Evolutionary conservation across 1,140 invertebrate genomes (phyloP).

Genomic region (Bombus confusus): DNA sequence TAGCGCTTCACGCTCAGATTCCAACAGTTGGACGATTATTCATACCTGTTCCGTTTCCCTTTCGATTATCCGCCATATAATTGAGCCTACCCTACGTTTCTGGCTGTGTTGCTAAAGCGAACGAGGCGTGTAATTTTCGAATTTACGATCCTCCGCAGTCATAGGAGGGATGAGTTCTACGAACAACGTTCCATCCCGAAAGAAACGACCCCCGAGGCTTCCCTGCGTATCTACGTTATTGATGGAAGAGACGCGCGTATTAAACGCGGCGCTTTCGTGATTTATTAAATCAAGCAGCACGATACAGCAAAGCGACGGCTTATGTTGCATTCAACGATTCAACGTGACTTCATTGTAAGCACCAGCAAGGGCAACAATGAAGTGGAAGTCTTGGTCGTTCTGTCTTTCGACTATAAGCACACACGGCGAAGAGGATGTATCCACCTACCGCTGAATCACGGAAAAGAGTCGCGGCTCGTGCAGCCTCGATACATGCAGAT

Average conservation of each 20-base stretch:
- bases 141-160: neutral
- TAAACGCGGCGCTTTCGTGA: constrained; percentile 28
- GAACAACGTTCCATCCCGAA: neutral
- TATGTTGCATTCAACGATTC: constrained; percentile 35
- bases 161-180: no score
- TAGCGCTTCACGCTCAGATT: neutral
- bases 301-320: neutral
- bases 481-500: no score
- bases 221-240: neutral
- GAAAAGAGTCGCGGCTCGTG: no score
- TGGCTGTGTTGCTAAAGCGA: neutral
- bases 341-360: constrained; percentile 53
- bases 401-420: no score
- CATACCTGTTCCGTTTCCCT: neutral
- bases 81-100: neutral
- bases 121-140: neutral
- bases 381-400: neutral
- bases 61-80: neutral
- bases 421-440: neutral
- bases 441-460: no score
- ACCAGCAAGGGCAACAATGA: neutral
- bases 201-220: neutral
- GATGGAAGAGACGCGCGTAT: constrained; percentile 19
- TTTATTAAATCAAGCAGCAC: constrained; percentile 31
- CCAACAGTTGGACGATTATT: neutral